Evolutionary conservation across 2,888 invertebrate species (phyloP).

Genomic region (Apoderus coryli): DNA sequence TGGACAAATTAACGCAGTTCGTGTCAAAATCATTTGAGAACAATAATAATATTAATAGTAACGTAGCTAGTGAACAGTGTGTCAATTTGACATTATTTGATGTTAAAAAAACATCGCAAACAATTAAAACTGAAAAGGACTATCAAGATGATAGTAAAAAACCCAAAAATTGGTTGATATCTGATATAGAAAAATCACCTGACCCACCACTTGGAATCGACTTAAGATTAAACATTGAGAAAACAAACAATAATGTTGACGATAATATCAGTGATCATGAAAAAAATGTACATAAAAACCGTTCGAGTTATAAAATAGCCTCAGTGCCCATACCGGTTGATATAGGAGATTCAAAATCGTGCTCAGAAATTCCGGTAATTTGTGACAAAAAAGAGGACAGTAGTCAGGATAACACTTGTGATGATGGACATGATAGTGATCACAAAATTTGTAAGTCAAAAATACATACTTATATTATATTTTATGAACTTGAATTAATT

Average conservation of each 20-base stretch:
- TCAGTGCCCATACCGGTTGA: no score
- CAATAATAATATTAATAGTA: conserved; percentile 31
- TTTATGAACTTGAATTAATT: no score
- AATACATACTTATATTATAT: no score
- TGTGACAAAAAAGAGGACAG: no score
- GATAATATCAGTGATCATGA: no score
- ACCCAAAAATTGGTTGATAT: conserved; percentile 33
- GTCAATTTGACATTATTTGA: conserved; percentile 23
- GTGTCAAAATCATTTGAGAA: conserved; percentile 76
- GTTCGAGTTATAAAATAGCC: no score
- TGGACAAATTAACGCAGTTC: conserved; percentile 86
- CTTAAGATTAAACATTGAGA: background rate
- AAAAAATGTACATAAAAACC: no score
- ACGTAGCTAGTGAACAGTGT: conserved; percentile 24
- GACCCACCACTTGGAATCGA: conserved; percentile 11
- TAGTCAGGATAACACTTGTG: no score
- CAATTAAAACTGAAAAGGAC: conserved; percentile 27
- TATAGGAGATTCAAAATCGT: no score
- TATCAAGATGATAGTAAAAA: conserved; percentile 22
- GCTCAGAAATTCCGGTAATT: no score
- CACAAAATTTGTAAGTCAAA: no score
- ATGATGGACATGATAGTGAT: no score
- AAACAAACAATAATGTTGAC: background rate
- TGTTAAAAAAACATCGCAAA: conserved; percentile 16
- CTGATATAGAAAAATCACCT: conserved; percentile 24